These are phyloP conservation scores for Hydrochoerus hydrochaeris DNA, from an alignment of 2,113 vertebrate species.

Conservation along the genomic window DNA sequence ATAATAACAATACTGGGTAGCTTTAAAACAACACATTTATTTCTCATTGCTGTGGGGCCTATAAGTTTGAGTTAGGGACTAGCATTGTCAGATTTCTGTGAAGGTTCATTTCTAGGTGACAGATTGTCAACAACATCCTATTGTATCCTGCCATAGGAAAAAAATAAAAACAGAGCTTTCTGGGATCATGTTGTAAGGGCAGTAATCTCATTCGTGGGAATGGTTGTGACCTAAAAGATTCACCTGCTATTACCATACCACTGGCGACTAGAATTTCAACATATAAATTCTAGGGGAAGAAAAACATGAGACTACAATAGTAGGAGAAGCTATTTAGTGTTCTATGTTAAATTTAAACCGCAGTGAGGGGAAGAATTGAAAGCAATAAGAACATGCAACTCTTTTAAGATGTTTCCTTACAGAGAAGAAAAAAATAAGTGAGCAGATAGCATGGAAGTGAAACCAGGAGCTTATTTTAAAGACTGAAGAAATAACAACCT, in stretches of 20 bases:
- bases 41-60: not conserved
- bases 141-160: not conserved
- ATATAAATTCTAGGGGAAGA: not conserved
- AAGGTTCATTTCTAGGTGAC: not conserved
- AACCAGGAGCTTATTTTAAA: not conserved
- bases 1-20: not conserved
- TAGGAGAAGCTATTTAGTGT: not conserved
- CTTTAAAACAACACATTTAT: not conserved
- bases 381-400: not conserved
- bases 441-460: not conserved
- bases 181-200: not conserved
- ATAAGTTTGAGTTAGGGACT: not conserved
- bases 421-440: not conserved
- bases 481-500: not conserved
- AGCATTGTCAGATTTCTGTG: not conserved
- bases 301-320: not conserved
- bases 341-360: not conserved
- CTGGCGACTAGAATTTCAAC: not conserved
- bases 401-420: not conserved
- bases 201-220: not conserved
- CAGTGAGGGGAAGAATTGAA: not conserved
- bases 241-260: not conserved
- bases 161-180: not conserved
- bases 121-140: not conserved
- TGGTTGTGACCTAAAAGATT: not conserved